Base-by-base conservation (phyloP, 1,140 invertebrate species). In the Drosophila yakuba region DNA sequence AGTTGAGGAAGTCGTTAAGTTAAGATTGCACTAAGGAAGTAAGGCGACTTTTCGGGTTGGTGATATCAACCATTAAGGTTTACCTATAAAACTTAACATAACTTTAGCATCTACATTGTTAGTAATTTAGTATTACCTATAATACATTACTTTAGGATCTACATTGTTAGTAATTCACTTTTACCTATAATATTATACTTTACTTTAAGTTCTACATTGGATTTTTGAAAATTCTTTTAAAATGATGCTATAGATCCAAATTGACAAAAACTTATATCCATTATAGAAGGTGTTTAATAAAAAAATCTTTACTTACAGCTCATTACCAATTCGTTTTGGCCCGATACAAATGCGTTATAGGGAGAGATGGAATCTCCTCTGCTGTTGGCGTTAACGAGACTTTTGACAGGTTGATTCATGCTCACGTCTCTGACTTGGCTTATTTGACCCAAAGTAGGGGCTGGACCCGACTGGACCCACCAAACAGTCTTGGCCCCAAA, bases 361-460 rank as follows among this genome's bases (percentile, higher is more conserved):
- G 23, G 32, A 25, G 56, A 54, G 66, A 74, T 61, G 78, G 72
- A 85, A 85, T 83, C 68, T 78, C 36, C 64, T 74, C 58, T 90
- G 90, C 90, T 91, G 90, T 91, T 91, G 90, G 90, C 90, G 90
- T 82, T 91, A 91, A 91, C 90, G 90, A 91, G 90, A 81, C 90
- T 91, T 91, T 91, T 91, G 90, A 91, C 90, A 91, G 90, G 83
- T 91, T 91, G 90, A 91, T 91, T 91, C 90, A 91, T 91, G 80
- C 85, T 90, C 85, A 89, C 84, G 80, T 85, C 81, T 75, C 82
- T 86, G 82, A 85, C 82, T 85, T 85, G 82, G 84, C 84, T 89
- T 88, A 83, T 86, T 88, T 86, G 83, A 86, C 83, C 83, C 67
- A 86, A 79, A 82, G 83, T 75, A 86, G 59, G 75, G 82, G 75